A percentile compares a stretch with the other conserved stretches of the same genome.
phyloP scores from a whole-genome alignment of 2,888 invertebrate species.

The Torymus tubicola region DNA sequence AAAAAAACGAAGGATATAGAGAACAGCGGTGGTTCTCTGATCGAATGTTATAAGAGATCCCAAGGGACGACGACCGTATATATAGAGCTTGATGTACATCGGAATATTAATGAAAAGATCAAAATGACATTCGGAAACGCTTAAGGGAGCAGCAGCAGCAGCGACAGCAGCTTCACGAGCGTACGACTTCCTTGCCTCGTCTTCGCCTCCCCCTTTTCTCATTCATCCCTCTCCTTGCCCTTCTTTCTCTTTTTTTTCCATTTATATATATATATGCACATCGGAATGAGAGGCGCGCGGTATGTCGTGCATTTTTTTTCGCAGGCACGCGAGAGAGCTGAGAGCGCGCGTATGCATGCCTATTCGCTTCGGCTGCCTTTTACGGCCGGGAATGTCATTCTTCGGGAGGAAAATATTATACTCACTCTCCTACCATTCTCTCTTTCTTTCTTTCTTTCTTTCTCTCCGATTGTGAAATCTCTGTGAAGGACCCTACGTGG shows the following conservation, averaged over 20 bases:
- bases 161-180: not conserved
- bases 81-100: slow-evolving; percentile 23
- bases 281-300: slow-evolving; percentile 33
- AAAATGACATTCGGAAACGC: slow-evolving; percentile 54
- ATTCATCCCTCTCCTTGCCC: not conserved
- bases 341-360: not conserved
- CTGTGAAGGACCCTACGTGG: not conserved
- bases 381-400: slow-evolving; percentile 13
- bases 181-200: slow-evolving; percentile 6
- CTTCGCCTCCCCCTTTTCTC: not conserved
- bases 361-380: slow-evolving; percentile 28
- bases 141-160: slow-evolving; percentile 27
- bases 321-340: not conserved
- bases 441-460: not conserved
- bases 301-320: slow-evolving; percentile 53
- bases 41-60: slow-evolving; percentile 37
- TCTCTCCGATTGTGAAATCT: slow-evolving; percentile 30
- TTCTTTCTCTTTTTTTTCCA: slow-evolving; percentile 15
- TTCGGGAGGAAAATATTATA: slow-evolving; percentile 34
- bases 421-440: not conserved
- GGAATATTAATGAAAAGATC: slow-evolving; percentile 58
- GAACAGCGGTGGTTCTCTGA: slow-evolving; percentile 16
- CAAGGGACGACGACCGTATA: slow-evolving; percentile 22
- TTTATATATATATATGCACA: slow-evolving; percentile 7
- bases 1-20: slow-evolving; percentile 4